Conservation (phyloP, 2,888 invertebrate genomes). For the Dione juno region DNA sequence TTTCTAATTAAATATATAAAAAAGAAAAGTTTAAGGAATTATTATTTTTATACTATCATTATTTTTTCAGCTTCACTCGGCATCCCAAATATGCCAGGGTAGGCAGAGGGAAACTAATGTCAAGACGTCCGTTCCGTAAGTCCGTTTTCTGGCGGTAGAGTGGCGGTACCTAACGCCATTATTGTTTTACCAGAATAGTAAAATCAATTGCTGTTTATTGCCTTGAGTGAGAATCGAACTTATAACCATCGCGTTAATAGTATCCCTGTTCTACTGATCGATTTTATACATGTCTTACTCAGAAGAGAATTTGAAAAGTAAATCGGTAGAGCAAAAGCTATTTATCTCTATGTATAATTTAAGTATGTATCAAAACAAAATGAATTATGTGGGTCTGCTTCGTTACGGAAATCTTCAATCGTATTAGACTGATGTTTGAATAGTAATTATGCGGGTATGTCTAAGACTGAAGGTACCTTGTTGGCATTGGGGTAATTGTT, state of each 20-base stretch:
- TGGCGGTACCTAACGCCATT: no score
- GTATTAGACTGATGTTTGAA: conserved; percentile 7
- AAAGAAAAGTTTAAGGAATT: neutral
- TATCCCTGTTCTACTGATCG: no score
- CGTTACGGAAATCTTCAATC: conserved; percentile 14
- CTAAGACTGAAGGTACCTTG: neutral
- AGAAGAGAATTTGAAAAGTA: neutral
- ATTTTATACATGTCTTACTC: no score
- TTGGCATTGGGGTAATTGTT: neutral
- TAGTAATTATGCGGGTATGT: conserved; percentile 5
- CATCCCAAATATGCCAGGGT: neutral
- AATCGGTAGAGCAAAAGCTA: neutral
- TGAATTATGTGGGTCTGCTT: conserved; percentile 8
- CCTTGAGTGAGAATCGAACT: no score
- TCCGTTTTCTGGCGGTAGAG: no score
- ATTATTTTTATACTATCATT: no score
- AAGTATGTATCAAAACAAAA: conserved; percentile 19
- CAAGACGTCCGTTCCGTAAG: no score
- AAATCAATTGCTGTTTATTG: no score
- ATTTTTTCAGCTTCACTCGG: neutral
- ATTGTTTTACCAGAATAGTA: no score
- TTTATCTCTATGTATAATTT: neutral
- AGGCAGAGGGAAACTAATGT: neutral
- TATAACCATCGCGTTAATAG: no score
- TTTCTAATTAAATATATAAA: no score